Evolutionary conservation across 2,113 vertebrate species (phyloP).

Genomic region (Craseonycteris thonglongyai): DNA sequence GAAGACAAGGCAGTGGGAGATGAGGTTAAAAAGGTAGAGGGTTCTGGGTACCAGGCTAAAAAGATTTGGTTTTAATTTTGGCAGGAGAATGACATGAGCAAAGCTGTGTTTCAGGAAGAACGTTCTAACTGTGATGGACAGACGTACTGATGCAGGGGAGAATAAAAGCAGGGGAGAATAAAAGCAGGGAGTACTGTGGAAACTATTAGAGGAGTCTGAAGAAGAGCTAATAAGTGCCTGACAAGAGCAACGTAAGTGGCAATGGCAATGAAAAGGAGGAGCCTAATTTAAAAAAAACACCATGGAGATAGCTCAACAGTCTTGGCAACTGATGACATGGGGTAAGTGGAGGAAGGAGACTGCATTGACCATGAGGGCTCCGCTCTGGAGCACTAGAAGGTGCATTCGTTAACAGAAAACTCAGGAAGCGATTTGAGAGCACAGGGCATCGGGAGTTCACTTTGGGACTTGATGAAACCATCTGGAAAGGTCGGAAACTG

Average conservation of each 20-base stretch:
- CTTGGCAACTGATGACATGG: background rate
- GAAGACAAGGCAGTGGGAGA: background rate
- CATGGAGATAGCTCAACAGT: background rate
- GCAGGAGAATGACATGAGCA: background rate
- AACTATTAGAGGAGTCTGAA: background rate
- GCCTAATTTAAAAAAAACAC: background rate
- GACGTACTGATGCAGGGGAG: background rate
- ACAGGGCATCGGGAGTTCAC: background rate
- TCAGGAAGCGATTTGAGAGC: background rate
- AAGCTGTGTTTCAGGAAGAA: background rate
- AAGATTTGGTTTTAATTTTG: constrained; percentile 20
- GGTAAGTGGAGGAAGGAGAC: background rate
- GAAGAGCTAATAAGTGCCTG: background rate
- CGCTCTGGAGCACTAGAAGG: background rate
- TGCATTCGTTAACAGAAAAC: background rate
- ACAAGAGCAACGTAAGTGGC: background rate
- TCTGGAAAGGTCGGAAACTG: background rate
- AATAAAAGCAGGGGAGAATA: background rate
- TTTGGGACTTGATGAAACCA: background rate
- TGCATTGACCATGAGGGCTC: background rate
- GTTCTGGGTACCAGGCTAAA: background rate
- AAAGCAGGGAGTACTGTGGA: background rate
- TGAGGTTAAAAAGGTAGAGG: background rate
- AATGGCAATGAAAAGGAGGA: background rate
- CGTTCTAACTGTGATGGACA: background rate